Evolutionary conservation across 2,113 vertebrate species (phyloP), one percentile per base, ranked within the genome.

Genomic region (Ophthalmolycus amberensis): DNA sequence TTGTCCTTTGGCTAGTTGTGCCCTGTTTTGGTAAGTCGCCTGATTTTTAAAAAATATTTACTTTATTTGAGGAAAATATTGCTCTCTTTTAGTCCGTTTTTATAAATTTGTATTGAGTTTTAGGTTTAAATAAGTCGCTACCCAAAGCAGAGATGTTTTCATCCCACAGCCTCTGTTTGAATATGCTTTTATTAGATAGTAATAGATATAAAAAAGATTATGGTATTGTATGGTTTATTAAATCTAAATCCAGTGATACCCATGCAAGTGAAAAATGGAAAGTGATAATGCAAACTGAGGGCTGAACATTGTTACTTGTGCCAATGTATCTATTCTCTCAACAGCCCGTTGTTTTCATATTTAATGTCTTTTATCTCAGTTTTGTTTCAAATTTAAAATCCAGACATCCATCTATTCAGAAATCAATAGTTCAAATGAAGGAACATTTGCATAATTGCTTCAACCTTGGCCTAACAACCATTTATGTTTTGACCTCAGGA

Each of bases 1-100:
- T 3, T 18, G 18, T 79, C 25, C 56, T 88, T 29, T 87, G 58
- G 54, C n/a, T 93, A 0, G 40, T 62, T 68, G 48, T 62, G 9
- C 62, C 72, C 18, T 64, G 38, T 80, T 1, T 46, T 27, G 74
- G 93, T 94, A 89, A 90, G 92, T 32, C 32, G 32, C 32, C 32
- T 32, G 32, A 32, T 32, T 32, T 32, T 4, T 4, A 32, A 32
- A 32, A 32, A 32, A 32, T 32, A 32, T 32, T 32, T 32, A 32
- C 32, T 32, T 32, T 4, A 32, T 32, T 32, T 32, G 5, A n/a
- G 7, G 18, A 3, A 20, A 42, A 32, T n/a, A 59, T 60, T 44
- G 6, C 16, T 10, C 7, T 34, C 58, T 62, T 25, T n/a, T 1
- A 3, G 4, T 40, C 2, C 1, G 5, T 59, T 29, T 59, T 1